Evolutionary conservation across 1,140 invertebrate species (phyloP).

Genomic region (Drosophila setifemur): DNA sequence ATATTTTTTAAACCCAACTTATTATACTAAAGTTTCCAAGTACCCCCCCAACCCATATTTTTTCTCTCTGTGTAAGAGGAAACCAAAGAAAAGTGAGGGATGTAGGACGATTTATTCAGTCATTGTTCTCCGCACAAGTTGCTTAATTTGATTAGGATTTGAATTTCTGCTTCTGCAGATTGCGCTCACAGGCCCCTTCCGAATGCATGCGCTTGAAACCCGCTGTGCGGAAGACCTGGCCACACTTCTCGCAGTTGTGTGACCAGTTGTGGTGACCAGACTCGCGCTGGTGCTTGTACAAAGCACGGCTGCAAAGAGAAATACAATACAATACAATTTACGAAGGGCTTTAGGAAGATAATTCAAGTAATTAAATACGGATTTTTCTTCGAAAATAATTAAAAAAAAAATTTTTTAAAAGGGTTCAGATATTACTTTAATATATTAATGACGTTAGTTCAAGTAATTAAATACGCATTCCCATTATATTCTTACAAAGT

Average conservation of each 20-base stretch:
- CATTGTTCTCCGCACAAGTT: not conserved
- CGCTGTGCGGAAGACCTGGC: slow-evolving; percentile 26
- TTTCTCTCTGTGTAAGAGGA: not conserved
- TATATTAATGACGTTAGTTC: no score
- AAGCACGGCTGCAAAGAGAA: not conserved
- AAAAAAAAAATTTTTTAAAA: no score
- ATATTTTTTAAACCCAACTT: not conserved
- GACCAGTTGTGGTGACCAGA: slow-evolving; percentile 24
- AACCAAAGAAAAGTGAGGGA: not conserved
- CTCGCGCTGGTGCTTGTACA: slow-evolving; percentile 16
- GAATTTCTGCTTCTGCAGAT: not conserved
- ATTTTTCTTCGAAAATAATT: no score
- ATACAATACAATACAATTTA: not conserved
- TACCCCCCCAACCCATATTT: no score
- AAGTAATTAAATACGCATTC: no score
- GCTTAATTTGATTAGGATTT: slow-evolving; percentile 2
- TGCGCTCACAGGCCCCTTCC: slow-evolving; percentile 8
- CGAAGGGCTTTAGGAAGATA: not conserved
- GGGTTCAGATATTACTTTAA: no score
- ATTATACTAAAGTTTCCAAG: no score
- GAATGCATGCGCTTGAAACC: slow-evolving; percentile 35
- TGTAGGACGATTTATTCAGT: not conserved
- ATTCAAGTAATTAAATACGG: not conserved
- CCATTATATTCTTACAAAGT: no score
- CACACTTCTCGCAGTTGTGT: slow-evolving; percentile 25